These are phyloP conservation scores for Mus pahari DNA, from an alignment of 2,113 vertebrate genomes.

Conservation along the genomic window DNA sequence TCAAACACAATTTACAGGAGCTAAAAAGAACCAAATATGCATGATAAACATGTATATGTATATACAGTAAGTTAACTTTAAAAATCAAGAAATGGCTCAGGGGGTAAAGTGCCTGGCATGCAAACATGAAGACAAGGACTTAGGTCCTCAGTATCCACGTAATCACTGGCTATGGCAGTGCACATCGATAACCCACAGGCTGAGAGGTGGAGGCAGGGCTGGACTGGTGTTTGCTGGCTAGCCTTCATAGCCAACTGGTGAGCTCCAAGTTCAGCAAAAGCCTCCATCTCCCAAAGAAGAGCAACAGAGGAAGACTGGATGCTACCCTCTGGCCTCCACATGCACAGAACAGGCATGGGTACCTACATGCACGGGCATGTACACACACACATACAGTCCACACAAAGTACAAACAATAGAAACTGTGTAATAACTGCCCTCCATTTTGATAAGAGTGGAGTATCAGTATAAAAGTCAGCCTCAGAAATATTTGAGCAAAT, in stretches of 20 bases:
- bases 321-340: background rate
- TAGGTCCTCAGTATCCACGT: too few relatives aligned
- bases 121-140: too few relatives aligned
- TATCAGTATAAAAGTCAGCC: background rate
- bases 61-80: background rate
- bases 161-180: background rate
- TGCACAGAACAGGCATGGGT: background rate
- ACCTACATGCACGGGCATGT: background rate
- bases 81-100: background rate
- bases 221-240: background rate
- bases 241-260: too few relatives aligned
- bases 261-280: background rate
- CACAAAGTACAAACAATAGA: background rate
- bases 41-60: background rate
- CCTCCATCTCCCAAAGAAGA: background rate
- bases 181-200: background rate
- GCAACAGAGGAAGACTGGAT: background rate
- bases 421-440: conserved; percentile 35
- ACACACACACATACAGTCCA: background rate
- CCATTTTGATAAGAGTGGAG: conserved; percentile 20
- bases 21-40: background rate
- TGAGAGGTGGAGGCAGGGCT: too few relatives aligned
- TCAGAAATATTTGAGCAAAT: conserved; percentile 15
- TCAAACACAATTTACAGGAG: background rate
- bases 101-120: background rate